Evolutionary conservation across 2,797 vertebrate genomes (phyloP), one percentile per base, ranked within the genome.

Genomic region (Lacerta agilis): DNA sequence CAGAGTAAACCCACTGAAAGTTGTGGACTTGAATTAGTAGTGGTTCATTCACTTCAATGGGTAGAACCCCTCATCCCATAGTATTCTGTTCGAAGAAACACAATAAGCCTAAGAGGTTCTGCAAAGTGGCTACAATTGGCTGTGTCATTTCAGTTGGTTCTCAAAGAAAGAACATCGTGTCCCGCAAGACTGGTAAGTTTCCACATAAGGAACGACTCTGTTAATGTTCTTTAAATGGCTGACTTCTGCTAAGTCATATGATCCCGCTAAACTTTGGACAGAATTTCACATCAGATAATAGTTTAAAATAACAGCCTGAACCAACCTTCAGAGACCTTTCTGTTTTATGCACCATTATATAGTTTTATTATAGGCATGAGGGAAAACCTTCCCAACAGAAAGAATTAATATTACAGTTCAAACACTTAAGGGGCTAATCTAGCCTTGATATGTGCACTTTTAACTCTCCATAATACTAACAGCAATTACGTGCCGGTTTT

Each of bases 291-390:
- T 81, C 33, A 80, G 18, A 8, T 79, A 82, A 25, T n/a, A 0
- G 5, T 8, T 92, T 90, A 82, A n/a, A 92, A 89, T 79, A 90
- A 88, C 61, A 87, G 41, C 18, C 0, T 41, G 1, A 75, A 4
- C 29, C 80, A 94, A 89, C 82, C 92, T 94, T 87, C 86, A 82
- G 89, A 93, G 79, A 89, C 83, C 33, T 92, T 91, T 90, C 27
- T 87, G 78, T 90, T 92, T 93, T 87, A 80, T 90, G 79, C 87
- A 94, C 38, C 61, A 27, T 15, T 45, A 75, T 43, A 86, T 75
- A 85, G 81, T 72, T 93, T 87, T 87, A 87, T 91, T 91, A 58
- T 90, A 80, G 82, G 75, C 86, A 38, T 20, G 87, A 90, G 64
- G 64, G 71, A 72, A 90, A 92, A 93, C 58, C 88, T 82, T 91